Evolutionary conservation across 2,797 vertebrate species (phyloP).

Genomic region (Tragopan temminckii): DNA sequence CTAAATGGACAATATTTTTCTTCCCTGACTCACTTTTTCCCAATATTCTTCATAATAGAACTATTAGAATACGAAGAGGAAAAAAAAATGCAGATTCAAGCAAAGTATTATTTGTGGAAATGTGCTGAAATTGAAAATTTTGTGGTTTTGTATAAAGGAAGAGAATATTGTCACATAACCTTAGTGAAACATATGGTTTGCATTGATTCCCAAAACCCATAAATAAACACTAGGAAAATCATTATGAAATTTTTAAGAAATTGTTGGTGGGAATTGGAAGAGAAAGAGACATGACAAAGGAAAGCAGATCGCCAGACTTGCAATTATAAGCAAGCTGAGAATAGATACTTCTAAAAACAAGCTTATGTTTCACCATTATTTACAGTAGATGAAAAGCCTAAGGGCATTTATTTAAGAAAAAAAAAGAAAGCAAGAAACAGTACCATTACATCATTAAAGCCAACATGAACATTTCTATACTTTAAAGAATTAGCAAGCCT

Average conservation of each 20-base stretch:
- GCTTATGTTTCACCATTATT: slow-evolving; percentile 13
- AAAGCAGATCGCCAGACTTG: slow-evolving; percentile 4
- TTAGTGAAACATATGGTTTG: slow-evolving; percentile 1
- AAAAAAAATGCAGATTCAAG: background rate
- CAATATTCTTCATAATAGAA: background rate
- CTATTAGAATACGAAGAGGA: background rate
- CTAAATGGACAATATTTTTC: background rate
- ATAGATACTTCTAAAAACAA: background rate
- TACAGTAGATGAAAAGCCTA: background rate
- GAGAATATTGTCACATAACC: background rate
- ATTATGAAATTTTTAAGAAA: slow-evolving; percentile 24
- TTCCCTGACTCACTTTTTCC: background rate
- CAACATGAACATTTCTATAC: background rate
- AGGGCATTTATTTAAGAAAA: background rate
- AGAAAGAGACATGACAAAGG: background rate
- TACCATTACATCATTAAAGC: background rate
- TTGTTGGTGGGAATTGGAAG: background rate
- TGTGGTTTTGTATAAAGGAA: slow-evolving; percentile 18
- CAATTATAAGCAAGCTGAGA: background rate
- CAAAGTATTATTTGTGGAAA: background rate
- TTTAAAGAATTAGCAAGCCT: background rate
- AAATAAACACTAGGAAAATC: slow-evolving; percentile 14
- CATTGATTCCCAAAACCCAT: slow-evolving; percentile 14
- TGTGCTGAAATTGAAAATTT: slow-evolving; percentile 4
- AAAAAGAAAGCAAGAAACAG: background rate